Evolutionary conservation across 2,888 invertebrate genomes (phyloP).

Genomic region (Euplagia quadripunctaria): DNA sequence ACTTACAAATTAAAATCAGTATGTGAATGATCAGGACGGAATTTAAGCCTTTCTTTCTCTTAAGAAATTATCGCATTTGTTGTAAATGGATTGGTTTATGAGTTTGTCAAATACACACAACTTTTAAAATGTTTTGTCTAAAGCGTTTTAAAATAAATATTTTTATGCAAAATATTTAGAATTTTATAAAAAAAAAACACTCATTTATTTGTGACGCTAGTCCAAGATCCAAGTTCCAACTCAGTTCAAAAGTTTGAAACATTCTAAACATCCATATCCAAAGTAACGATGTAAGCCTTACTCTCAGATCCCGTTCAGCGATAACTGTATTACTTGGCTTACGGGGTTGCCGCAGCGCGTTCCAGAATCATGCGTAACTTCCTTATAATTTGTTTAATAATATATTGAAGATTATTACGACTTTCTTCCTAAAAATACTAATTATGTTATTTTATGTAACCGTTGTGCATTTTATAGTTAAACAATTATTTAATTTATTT

Average conservation of each 20-base stretch:
- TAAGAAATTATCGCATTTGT: neutral
- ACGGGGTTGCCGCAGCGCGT: slow-evolving; percentile 15
- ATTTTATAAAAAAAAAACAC: no score
- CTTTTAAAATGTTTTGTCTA: no score
- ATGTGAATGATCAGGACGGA: neutral
- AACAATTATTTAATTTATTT: no score
- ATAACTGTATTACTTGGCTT: slow-evolving; percentile 24
- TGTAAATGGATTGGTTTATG: neutral
- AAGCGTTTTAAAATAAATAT: no score
- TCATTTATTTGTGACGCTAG: neutral
- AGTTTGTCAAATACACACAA: no score
- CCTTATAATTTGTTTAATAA: slow-evolving; percentile 4
- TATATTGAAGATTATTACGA: no score
- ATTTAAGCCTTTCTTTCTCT: neutral
- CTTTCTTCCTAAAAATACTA: no score
- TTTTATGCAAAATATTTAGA: no score
- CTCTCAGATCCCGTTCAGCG: slow-evolving; percentile 16
- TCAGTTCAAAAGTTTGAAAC: neutral
- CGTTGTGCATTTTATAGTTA: no score
- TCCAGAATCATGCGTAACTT: slow-evolving; percentile 15
- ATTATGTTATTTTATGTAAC: no score
- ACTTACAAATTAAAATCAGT: neutral
- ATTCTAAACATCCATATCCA: neutral
- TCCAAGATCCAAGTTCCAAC: neutral
- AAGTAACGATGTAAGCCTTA: neutral